Conservation (phyloP, 1,140 invertebrate genomes). For the Neomicropteryx cornuta region DNA sequence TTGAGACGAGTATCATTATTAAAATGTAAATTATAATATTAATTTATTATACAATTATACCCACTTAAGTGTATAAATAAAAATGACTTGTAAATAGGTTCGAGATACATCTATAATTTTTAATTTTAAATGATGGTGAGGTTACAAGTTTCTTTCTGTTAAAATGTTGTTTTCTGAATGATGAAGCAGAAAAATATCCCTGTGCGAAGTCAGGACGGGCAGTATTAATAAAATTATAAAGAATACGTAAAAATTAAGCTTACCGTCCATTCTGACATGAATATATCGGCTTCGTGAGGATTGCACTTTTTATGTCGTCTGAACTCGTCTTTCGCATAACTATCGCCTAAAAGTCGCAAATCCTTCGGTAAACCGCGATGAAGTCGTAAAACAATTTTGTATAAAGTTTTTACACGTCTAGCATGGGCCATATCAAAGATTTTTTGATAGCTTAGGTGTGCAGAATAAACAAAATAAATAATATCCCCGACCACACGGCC, state of each 20-base stretch:
- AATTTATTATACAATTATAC: background rate
- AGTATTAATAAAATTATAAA: background rate
- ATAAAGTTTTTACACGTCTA: conserved; percentile 66
- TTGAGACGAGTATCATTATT: too few relatives aligned
- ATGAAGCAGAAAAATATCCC: background rate
- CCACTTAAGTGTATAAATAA: background rate
- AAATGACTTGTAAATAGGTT: too few relatives aligned
- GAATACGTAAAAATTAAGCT: conserved; percentile 23
- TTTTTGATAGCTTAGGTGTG: too few relatives aligned
- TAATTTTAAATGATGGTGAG: background rate
- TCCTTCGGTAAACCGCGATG: conserved; percentile 72
- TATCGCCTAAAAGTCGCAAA: conserved; percentile 63
- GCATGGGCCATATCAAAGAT: too few relatives aligned
- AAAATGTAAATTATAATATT: background rate
- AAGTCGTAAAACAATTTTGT: conserved; percentile 78
- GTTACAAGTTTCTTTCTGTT: background rate
- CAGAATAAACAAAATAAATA: too few relatives aligned
- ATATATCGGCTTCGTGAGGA: conserved; percentile 55
- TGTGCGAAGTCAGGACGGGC: background rate
- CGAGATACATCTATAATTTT: too few relatives aligned
- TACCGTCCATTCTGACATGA: conserved; percentile 86
- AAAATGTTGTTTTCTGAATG: background rate
- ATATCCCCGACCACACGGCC: too few relatives aligned
- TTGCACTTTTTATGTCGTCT: conserved; percentile 71
- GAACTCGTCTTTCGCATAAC: conserved; percentile 85